Evolutionary conservation across 2,797 vertebrate genomes (phyloP), one percentile per base, ranked within the genome.

Genomic region (Heliangelus exortis): DNA sequence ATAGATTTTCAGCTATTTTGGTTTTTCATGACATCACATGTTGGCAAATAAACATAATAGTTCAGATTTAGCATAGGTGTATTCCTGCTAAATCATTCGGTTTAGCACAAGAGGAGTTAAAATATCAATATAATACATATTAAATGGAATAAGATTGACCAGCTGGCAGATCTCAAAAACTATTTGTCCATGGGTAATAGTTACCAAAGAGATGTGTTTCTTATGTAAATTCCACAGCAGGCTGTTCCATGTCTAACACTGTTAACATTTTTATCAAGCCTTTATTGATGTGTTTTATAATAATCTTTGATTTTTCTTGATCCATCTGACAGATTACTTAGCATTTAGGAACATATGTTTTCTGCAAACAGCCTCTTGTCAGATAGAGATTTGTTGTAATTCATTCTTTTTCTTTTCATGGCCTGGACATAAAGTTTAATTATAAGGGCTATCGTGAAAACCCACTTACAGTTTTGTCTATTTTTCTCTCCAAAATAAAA

Each of bases 191-290:
- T 91, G 62, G 51, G n/a, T 55, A 88, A 58, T 69, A 75, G 51
- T 86, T 91, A 86, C 87, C 69, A 86, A 96, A 78, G 72, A 66
- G 54, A 68, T 84, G n/a, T 69, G n/a, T 66, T 95, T 85, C 87
- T 90, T 31, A 81, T 43, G 55, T 71, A 69, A 90, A 92, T 83
- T 92, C 65, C 72, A 48, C 43, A 72, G 57, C 1, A 8, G 45
- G 16, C 67, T 79, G 63, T 71, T 86, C 34, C 1, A 0, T 76
- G 58, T 84, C 83, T 86, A 48, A 90, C 39, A 57, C 69, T 41
- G 26, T 89, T 88, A 78, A 71, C 25, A 39, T 75, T 91, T 89
- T 90, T 88, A 77, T 86, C 67, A n/a, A n/a, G n/a, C 50, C 43
- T 90, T 79, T 84, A 41, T 88, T 63, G 59, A 55, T 75, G 62